Evolutionary conservation across 2,113 vertebrate genomes (phyloP), one percentile per base, ranked within the genome.

Genomic region (Notarius quadriscutis): DNA sequence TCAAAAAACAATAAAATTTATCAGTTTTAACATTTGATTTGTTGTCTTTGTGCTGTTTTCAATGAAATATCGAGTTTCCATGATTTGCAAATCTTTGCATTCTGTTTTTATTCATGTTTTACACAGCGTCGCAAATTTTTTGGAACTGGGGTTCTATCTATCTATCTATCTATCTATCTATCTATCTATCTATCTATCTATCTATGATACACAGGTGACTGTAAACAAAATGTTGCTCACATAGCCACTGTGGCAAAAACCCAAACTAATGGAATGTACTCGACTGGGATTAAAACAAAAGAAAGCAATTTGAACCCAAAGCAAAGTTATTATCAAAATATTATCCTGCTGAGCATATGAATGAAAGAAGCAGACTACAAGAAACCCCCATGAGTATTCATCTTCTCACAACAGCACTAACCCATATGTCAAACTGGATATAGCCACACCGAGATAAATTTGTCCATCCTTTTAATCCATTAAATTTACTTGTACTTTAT

Each of bases 391-490:
- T 30, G 22, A 63, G 74, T 41, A 75, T 62, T 60, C 7, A 25
- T 20, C 8, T 78, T 51, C 41, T 85, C 8, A 69, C 63, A 84
- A 30, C 41, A 17, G 5, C 30, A 25, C 71, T 85, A 55, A 41
- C 30, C 41, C 30, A 62, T 18, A 62, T n/a, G 22, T 48, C 57
- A 79, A 65, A 86, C 48, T 65, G 18, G 10, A 51, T 18, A 50
- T n/a, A 50, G 11, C 48, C 14, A 65, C 7, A 1, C 41, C 17
- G 34, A 63, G 53, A 83, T 69, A 55, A 84, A 71, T 14, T 27
- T 6, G 63, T 53, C 65, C 15, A 69, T 69, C n/a, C 82, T 69
- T 69, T 83, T 67, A 71, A 14, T 84, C 82, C 65, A 51, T 71
- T 67, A 71, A 84, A 84, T 20, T 17, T 71, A 53, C 15, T 55